Evolutionary conservation across 2,113 vertebrate genomes (phyloP).

Genomic region (Corynorhinus townsendii): DNA sequence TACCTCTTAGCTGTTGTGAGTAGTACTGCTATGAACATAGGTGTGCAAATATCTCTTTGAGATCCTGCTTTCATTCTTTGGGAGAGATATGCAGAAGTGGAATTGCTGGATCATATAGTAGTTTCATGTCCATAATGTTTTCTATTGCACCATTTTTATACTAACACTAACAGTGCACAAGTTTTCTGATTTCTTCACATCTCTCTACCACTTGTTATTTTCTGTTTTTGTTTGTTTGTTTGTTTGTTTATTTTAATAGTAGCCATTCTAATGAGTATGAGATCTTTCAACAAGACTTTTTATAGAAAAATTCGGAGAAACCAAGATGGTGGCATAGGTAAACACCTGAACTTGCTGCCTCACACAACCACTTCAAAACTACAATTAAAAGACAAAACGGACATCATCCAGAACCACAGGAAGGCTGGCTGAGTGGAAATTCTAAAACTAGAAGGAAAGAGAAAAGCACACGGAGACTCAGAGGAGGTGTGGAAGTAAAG

Average conservation of each 20-base stretch:
- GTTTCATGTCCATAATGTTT: background rate
- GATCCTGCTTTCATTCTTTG: background rate
- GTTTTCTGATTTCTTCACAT: background rate
- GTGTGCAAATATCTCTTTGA: background rate
- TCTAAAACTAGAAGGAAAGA: too few species aligned
- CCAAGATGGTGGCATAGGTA: too few species aligned
- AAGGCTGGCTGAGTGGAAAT: too few species aligned
- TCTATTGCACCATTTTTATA: background rate
- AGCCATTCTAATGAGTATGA: background rate
- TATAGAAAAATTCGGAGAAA: too few species aligned
- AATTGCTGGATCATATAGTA: background rate
- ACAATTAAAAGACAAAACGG: too few species aligned
- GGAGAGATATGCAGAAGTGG: background rate
- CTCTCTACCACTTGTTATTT: background rate
- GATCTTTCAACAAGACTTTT: background rate
- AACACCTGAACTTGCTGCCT: too few species aligned
- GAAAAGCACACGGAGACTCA: too few species aligned
- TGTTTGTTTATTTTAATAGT: background rate
- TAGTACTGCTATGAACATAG: background rate
- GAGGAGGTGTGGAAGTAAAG: too few species aligned
- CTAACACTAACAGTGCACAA: background rate
- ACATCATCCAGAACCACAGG: too few species aligned
- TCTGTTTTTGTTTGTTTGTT: background rate
- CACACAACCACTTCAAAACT: too few species aligned
- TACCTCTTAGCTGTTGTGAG: background rate